Evolutionary conservation across 1,140 invertebrate species (phyloP), one percentile per base, ranked within the genome.

Genomic region (Macrobrachium rosenbergii): DNA sequence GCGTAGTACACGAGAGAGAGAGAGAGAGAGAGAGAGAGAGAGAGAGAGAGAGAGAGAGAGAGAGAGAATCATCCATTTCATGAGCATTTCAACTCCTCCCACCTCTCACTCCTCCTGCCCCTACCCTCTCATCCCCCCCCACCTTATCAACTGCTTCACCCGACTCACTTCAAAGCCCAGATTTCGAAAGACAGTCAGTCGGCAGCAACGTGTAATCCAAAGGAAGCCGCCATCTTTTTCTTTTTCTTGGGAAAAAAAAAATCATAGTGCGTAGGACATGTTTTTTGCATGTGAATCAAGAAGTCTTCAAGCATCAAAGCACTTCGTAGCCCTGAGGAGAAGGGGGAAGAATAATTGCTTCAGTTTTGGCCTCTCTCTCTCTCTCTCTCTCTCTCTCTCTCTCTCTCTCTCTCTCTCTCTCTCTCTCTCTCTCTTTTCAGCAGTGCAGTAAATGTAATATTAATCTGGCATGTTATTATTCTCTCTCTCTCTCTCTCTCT

Each of bases 371-470:
- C 37, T 72, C 67, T 72, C 67, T 72, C 67, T 72, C 67, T 72
- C 16, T 73, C 69, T 73, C 69, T 73, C 69, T 73, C 69, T 21
- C 69, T 21, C 69, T 73, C 19, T 64, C 63, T 64, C 17, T 64
- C 21, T 64, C 63, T 64, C 63, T 64, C 63, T 64, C 63, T 64
- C 63, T 64, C 63, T 21, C 21, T 21, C 63, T 64, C 63, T 64
- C 63, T 64, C 63, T 64, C 63, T 73, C 21, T 73, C 21, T 37
- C 67, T 37, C 11, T n/a, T n/a, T n/a, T n/a, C n/a, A n/a, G n/a
- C n/a, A n/a, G n/a, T n/a, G n/a, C n/a, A n/a, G n/a, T n/a, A n/a
- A n/a, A n/a, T n/a, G n/a, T n/a, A n/a, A n/a, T n/a, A n/a, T n/a
- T n/a, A n/a, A n/a, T n/a, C n/a, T n/a, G n/a, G n/a, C n/a, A n/a